Base-by-base conservation (phyloP, 2,113 vertebrate species). In the Gopherus flavomarginatus region DNA sequence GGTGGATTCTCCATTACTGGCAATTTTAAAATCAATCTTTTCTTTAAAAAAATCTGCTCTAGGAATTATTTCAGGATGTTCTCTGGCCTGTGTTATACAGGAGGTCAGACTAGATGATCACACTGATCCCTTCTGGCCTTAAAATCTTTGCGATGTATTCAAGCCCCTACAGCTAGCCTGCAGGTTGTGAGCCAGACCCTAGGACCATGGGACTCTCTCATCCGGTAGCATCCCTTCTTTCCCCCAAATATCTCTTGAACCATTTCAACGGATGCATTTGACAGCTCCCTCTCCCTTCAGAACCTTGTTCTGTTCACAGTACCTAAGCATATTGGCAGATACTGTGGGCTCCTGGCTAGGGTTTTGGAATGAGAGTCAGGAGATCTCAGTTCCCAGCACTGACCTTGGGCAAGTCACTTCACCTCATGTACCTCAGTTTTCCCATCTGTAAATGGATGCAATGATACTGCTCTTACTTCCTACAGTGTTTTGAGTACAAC, bases 381-480 rank as follows among this genome's bases (percentile, higher is more conserved):
- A 11, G 79, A 81, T 13, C 47, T 49, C 49, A 16, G 47, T 13
- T 50, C 44, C 79, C 29, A 50, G 31, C 49, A 26, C 35, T 90
- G 77, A 50, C 16, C 57, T 84, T n/a, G 56, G 72, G 38, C 78
- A 24, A 83, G 27, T 92, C 16, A 47, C 12, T 83, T 31, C 52
- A 29, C 79, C 49, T 59, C 65, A 35, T 50, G 21, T 19, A 35
- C 35, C 69, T 92, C 35, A 26, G 26, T 83, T 93, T 90, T 50
- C 35, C 94, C 29, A 11, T 54, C 59, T 16, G 4, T 24, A 89
- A 87, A 92, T 44, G 22, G 50, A 21, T 16, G 3, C 19, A 6
- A 3, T 0, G 11, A 1, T 5, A 31, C 31, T 77, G 38, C 16
- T 69, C 89, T 38, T 8, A 13, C 27, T 2, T 21, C 0, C 0